These are phyloP conservation scores for Drosophila gunungcola DNA, from an alignment of 1,140 invertebrate species.

Conservation along the genomic window DNA sequence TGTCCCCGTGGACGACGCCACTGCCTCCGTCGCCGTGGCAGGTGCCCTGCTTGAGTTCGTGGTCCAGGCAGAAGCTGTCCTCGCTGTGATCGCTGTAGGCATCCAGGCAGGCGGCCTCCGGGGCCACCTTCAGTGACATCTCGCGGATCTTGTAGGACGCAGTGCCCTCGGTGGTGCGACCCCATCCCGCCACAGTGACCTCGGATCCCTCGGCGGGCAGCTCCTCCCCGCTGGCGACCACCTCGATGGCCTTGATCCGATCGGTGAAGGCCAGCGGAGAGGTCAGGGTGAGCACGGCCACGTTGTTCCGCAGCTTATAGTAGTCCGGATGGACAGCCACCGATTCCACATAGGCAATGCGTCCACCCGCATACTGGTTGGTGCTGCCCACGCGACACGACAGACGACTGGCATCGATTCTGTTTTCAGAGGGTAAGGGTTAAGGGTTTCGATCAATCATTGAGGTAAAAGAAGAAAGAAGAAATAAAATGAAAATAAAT, in stretches of 20 bases:
- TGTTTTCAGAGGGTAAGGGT: conserved; percentile 3
- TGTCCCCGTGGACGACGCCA: conserved; percentile 56
- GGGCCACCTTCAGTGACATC: conserved; percentile 38
- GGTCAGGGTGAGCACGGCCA: conserved; percentile 84
- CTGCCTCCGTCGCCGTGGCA: conserved; percentile 76
- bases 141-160: conserved; percentile 64
- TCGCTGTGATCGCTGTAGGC: conserved; percentile 51
- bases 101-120: conserved; percentile 47
- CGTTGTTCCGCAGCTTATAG: conserved; percentile 84
- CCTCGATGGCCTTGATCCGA: conserved; percentile 38
- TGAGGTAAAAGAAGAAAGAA: too few species aligned
- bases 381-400: conserved; percentile 72
- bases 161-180: conserved; percentile 48
- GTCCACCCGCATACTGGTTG: conserved; percentile 76
- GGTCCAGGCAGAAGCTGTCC: conserved; percentile 62
- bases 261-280: conserved; percentile 29
- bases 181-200: conserved; percentile 70
- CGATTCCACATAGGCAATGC: conserved; percentile 28
- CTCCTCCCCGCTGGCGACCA: conserved; percentile 19
- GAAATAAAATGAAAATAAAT: too few species aligned
- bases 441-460: background rate
- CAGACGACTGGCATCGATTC: conserved; percentile 44
- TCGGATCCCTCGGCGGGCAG: conserved; percentile 36
- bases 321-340: conserved; percentile 79
- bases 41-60: conserved; percentile 69